Evolutionary conservation across 2,113 vertebrate genomes (phyloP), one percentile per base, ranked within the genome.

Genomic region (Opisthocomus hoazin): DNA sequence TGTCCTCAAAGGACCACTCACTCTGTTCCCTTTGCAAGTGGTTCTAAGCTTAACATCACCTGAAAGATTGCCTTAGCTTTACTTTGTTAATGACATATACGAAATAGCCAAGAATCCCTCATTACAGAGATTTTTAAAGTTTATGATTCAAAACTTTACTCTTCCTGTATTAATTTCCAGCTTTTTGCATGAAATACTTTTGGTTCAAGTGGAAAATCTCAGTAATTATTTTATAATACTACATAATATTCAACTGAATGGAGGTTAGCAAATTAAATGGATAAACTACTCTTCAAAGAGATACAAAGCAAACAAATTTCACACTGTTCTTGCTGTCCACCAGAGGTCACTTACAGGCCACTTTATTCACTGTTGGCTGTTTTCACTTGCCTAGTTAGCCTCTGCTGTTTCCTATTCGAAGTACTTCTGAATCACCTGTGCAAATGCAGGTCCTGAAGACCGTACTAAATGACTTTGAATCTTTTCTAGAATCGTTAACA

Each of bases 301-400:
- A 66, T 24, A 26, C 5, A 15, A 26, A 80, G 54, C 26, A 56
- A 29, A 54, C n/a, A 58, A 29, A 66, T 66, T 80, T 46, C 24
- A 61, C 46, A 5, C 37, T 51, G 5, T 75, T 89, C 29, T 45
- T 83, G 5, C 18, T 93, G 93, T 90, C 96, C 95, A 86, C 71
- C 93, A 97, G 96, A 96, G 93, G 95, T 97, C 95, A 89, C 91
- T 89, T 92, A 45, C 17, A 68, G 51, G 91, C 91, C 51, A 70
- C 60, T 58, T 84, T 66, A 85, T 79, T 79, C 21, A 11, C 16
- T 65, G 37, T 8, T 26, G 48, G 2, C 58, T 48, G 36, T 8
- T 95, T 79, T 83, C 39, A 12, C 26, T 66, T 66, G 24, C n/a
- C 15, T n/a, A 1, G 61, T 79, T 78, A 64, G 15, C 30, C 10